Evolutionary conservation across 2,797 vertebrate species (phyloP), one percentile per base, ranked within the genome.

Genomic region (Hafferia zeledoni): DNA sequence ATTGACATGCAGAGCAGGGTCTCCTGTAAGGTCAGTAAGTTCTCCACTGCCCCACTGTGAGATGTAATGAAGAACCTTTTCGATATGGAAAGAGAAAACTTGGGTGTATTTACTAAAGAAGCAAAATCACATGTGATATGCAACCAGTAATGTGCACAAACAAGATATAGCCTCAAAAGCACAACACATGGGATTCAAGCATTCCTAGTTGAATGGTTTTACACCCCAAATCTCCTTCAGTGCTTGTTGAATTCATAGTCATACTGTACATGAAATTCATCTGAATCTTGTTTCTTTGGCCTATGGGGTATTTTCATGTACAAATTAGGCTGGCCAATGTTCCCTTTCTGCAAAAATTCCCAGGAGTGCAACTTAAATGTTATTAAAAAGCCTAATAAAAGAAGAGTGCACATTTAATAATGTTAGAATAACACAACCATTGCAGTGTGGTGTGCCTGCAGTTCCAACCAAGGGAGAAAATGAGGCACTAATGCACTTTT

Each of bases 361-460:
- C 97, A 94, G 94, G 95, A 96, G 97, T 97, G 41, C 97, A 97
- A 97, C 97, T 98, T 97, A 98, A 97, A 98, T 97, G 97, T 97
- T 98, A 98, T 98, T 98, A 98, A 98, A 97, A 98, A 97, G 97
- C 96, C 97, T 98, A 98, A 97, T 98, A 98, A 98, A 98, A 98
- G 97, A 96, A 98, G 96, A 98, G 97, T 95, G 97, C 96, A 97
- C 97, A 98, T 98, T 98, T 98, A 98, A 98, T 98, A 98, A 98
- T 95, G 97, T 97, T 98, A 95, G 97, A 97, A 97, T 98, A 97
- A 97, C 96, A 96, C 95, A 94, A 65, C 93, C 65, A 72, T 97
- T 96, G 96, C 96, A 96, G 94, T 30, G 17, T 76, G 81, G 75
- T 92, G 85, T 39, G 96, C 95, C 92, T 94, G 84, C 25, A 53